Base-by-base conservation (phyloP, 2,797 vertebrate species). In the Muscicapa comitata region DNA sequence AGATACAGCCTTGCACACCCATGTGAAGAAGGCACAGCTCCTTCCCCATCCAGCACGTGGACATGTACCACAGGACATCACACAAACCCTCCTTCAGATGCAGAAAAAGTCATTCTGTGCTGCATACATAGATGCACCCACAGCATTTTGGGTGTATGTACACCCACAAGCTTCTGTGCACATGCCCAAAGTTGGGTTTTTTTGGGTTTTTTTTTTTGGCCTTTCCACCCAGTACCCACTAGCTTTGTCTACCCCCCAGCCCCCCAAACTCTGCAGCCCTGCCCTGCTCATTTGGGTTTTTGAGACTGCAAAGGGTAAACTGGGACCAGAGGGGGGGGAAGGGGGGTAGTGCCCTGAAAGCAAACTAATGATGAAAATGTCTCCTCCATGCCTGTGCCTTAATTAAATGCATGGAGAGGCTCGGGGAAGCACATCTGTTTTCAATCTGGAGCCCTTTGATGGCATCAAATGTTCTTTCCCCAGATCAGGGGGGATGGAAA, bases 381-480 rank as follows among this genome's bases (percentile, higher is more conserved):
- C 98, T 98, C 97, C 98, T 98, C 97, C 97, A 96, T 98, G 98
- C 98, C 98, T 97, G 98, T 96, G 98, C 98, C 98, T 99, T 99
- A 99, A 99, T 99, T 99, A 99, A 99, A 99, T 99, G 98, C 99
- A 99, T 98, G 98, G 99, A 99, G 99, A 99, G 98, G 98, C 96
- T 98, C 95, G 97, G 97, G 97, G 98, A 97, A 97, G 95, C 98
- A 99, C 99, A 99, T 99, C 99, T 99, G 99, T 98, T 99, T 99
- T 99, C 98, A 99, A 99, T 99, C 98, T 97, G 96, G 96, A 97
- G 98, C 96, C 98, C 99, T 99, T 99, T 99, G 99, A 99, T 99
- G 99, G 99, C 99, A 99, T 99, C 99, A 99, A 99, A 98, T 99
- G 99, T 98, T 99, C 98, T 99, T 99, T 99, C 98, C 98, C 98